Percentiles rank a stretch among this genome's conserved stretches.
phyloP scores from a whole-genome alignment of 2,113 vertebrate species.

The Grantiella picta region DNA sequence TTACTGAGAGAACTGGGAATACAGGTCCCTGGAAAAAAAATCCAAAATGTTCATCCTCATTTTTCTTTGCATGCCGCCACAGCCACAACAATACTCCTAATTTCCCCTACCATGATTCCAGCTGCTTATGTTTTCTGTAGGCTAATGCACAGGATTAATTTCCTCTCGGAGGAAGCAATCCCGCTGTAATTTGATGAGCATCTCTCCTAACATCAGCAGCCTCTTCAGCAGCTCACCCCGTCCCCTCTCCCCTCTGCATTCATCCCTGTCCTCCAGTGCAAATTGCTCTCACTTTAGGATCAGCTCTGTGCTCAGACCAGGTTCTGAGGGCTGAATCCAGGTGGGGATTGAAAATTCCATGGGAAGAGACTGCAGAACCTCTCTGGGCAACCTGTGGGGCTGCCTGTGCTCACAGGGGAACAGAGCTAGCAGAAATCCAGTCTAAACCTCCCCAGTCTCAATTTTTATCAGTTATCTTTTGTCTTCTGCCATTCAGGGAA shows the following conservation, averaged over 20 bases:
- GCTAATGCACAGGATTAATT: slow-evolving; percentile 15
- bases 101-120: not conserved
- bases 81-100: not conserved
- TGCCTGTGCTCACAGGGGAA: not conserved
- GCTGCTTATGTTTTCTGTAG: slow-evolving; percentile 37
- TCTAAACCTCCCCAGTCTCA: not conserved
- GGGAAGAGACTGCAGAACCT: not conserved
- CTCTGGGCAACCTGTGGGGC: not conserved
- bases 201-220: not conserved
- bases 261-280: not conserved
- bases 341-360: not conserved
- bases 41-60: not conserved
- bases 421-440: not conserved
- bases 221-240: not conserved
- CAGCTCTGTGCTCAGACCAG: not conserved
- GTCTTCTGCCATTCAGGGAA: not conserved
- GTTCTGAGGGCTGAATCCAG: not conserved
- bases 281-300: not conserved
- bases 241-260: not conserved
- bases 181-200: not conserved
- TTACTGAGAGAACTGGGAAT: not conserved
- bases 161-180: slow-evolving; percentile 23
- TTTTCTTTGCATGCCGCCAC: not conserved
- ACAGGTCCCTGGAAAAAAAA: not conserved
- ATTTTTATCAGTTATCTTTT: not conserved